Conservation (phyloP, 2,113 vertebrate genomes). For the Rhinoptilus africanus region DNA sequence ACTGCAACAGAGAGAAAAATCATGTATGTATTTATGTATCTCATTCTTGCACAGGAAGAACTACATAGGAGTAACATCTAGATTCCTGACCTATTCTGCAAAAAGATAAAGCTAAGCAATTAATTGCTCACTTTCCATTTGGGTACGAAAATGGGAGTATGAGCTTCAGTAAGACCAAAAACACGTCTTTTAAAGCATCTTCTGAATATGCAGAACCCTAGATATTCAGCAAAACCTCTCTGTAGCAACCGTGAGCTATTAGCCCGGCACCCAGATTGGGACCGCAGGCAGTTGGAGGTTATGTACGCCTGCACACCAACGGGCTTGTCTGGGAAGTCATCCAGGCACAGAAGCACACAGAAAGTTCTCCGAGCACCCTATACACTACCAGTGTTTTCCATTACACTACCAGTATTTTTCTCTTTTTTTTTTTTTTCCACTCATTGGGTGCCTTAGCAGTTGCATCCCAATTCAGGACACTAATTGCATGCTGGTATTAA, state of each 20-base stretch:
- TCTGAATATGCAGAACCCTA: not conserved
- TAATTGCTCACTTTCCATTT: not conserved
- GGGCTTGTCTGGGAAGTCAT: not conserved
- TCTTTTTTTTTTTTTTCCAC: not conserved
- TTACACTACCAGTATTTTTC: fast-evolving
- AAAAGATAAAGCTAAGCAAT: not conserved
- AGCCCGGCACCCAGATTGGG: not conserved
- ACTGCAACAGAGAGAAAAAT: not conserved
- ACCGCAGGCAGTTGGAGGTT: not conserved
- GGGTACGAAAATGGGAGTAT: not conserved
- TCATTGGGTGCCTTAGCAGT: no score
- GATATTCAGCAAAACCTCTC: not conserved
- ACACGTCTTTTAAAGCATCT: not conserved
- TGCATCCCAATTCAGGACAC: not conserved
- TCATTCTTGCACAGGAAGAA: not conserved
- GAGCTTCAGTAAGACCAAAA: not conserved
- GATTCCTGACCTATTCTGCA: not conserved
- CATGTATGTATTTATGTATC: fast-evolving
- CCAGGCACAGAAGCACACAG: not conserved
- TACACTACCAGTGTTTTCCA: fast-evolving
- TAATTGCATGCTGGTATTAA: not conserved
- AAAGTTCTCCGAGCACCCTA: fast-evolving
- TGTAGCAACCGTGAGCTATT: not conserved
- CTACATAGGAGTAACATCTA: not conserved
- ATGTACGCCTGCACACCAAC: fast-evolving